Evolutionary conservation across 2,113 vertebrate genomes (phyloP), one percentile per base, ranked within the genome.

Genomic region (Gobiocypris rarus): DNA sequence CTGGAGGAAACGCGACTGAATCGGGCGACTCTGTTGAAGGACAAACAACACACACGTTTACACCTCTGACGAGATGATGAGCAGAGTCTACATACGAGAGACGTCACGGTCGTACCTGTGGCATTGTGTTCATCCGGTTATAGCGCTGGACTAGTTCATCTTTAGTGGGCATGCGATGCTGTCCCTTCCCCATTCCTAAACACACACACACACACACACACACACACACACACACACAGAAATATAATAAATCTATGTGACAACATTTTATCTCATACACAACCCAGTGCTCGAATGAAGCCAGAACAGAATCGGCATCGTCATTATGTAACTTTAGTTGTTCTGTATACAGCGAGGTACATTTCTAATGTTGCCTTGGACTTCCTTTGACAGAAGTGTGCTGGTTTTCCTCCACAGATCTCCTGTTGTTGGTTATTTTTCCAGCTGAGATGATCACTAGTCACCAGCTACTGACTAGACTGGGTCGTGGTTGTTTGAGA

Each of bases 101-200:
- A 52, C 45, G 19, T 65, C 14, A 8, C 14, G 22, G 7, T 45
- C 41, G 15, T 86, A 99, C 98, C 97, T 99, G 98, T 73, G 98
- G 97, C 84, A 98, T 98, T 65, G 97, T 99, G 93, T 99, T 99
- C 97, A 99, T 99, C 84, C 98, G 94, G 92, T 99, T 99, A 85
- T 99, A 99, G 61, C 97, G 95, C 91, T 98, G 98, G 86, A 99
- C 98, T 91, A 99, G 93, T 89, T 99, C 97, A 67, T 99, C 97
- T 95, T 99, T 99, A 0, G 97, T 98, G 19, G 97, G 97, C 98
- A 99, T 99, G 86, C 98, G 96, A 91, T 99, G 98, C 91, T 99
- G 98, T 91, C 98, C 98, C 95, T 99, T 99, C 91, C 98, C 98
- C 98, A 99, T 99, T 91, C 98, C 98, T 99, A 85, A 73, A 50